phyloP scores from a whole-genome alignment of 2,888 invertebrate genomes.

The Cataglyphis cursor region DNA sequence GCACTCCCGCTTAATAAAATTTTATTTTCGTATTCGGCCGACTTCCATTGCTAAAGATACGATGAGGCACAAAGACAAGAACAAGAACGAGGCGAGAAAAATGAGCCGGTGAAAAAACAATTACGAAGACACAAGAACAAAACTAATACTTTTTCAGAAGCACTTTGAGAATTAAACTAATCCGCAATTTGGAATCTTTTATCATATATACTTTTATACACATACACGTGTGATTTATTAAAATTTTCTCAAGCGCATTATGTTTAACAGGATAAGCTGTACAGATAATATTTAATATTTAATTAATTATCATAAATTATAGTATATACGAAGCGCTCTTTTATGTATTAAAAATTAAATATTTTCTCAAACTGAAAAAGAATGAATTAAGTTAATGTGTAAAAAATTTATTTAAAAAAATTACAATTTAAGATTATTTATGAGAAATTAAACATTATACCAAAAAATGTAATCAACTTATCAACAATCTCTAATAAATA shows the following conservation, averaged over 20 bases:
- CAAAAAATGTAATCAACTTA: neutral
- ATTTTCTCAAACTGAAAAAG: neutral
- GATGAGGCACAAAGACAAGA: constrained; percentile 1
- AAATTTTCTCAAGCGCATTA: neutral
- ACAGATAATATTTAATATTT: neutral
- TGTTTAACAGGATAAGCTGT: neutral
- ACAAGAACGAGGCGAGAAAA: constrained; percentile 21
- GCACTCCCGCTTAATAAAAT: constrained; percentile 42
- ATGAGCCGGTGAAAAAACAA: constrained; percentile 20
- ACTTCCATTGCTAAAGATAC: constrained; percentile 7
- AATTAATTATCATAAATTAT: constrained; percentile 5
- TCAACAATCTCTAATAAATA: neutral
- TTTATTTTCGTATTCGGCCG: constrained; percentile 7
- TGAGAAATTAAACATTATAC: constrained; percentile 1
- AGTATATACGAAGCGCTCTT: neutral
- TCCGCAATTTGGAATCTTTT: neutral
- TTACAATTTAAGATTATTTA: neutral
- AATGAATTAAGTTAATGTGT: neutral
- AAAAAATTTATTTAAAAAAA: neutral
- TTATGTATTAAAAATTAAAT: neutral
- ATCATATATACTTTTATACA: constrained; percentile 1
- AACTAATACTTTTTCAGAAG: neutral
- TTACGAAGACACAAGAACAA: constrained; percentile 32
- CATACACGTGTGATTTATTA: neutral
- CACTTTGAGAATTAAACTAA: neutral